These are phyloP conservation scores for Parnassius apollo DNA, from an alignment of 2,888 invertebrate species.

Conservation along the genomic window DNA sequence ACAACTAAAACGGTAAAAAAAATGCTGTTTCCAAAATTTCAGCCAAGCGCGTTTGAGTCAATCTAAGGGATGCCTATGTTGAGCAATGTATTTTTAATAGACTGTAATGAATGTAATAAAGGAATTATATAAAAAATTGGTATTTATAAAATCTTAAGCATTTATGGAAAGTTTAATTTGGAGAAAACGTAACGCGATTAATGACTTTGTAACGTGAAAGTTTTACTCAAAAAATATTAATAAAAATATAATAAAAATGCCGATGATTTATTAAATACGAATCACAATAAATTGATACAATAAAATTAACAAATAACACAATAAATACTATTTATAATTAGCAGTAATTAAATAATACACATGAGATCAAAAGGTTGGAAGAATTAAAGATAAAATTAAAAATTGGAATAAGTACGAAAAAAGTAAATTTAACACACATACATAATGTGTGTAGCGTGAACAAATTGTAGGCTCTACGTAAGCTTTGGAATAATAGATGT, in stretches of 20 bases:
- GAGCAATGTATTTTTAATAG: no score
- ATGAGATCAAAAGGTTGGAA: slow-evolving; percentile 1
- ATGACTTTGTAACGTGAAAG: no score
- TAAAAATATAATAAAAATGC: slow-evolving; percentile 12
- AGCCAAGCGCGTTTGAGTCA: no score
- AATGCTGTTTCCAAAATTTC: no score
- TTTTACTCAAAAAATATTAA: neutral
- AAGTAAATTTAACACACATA: slow-evolving; percentile 9
- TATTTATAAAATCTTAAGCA: no score
- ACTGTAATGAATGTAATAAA: no score
- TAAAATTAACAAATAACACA: slow-evolving; percentile 12
- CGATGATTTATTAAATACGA: slow-evolving; percentile 24
- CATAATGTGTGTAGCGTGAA: slow-evolving; percentile 1
- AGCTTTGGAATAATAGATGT: slow-evolving; percentile 26
- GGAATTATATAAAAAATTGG: no score
- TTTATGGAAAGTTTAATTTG: no score
- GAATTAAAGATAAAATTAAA: slow-evolving; percentile 8
- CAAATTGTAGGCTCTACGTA: slow-evolving; percentile 15
- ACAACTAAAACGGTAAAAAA: no score
- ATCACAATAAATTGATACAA: slow-evolving; percentile 12
- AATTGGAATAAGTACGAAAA: slow-evolving; percentile 14
- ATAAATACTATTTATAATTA: slow-evolving; percentile 19
- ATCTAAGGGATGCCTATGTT: no score
- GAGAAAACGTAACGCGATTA: no score
- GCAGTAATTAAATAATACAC: slow-evolving; percentile 5